Base-by-base conservation (phyloP, 2,797 vertebrate genomes). In the Petrocephalus sullivani region DNA sequence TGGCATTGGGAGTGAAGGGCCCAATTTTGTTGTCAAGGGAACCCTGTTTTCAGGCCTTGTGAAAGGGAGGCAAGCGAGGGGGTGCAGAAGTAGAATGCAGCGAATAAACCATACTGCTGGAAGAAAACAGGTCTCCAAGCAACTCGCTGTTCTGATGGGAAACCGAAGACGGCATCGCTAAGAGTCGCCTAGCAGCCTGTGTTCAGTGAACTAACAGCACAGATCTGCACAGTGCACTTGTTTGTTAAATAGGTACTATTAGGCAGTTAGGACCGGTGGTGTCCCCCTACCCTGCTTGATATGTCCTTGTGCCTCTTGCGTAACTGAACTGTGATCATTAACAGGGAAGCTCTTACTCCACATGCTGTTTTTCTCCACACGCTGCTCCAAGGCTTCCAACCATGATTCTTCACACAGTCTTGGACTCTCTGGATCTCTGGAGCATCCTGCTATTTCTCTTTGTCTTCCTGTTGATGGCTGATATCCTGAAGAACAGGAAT, bases 51-150 rank as follows among this genome's bases (percentile, higher is more conserved):
- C 33, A 75, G 67, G 14, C 28, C 1, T 0, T 37, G 37, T 75
- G 67, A 7, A 75, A 19, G 5, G 33, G 67, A 12, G 67, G 12
- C 16, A 19, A 14, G 16, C 12, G 2, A 75, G 33, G 67, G 67
- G 67, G 67, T 92, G 60, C 91, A 97, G 0, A 96, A 97, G 4
- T 92, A 92, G 28, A 41, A 33, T 12, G 6, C 67, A 41, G 67
- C 14, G 19, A 37, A 41, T 6, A 75, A 75, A 41, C 16, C 14
- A 41, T 5, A 75, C 1, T 2, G 67, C 33, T 75, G 10, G 61
- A 33, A 75, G 16, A 75, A 41, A 75, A 37, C 33, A 75, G 5
- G 33, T 19, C 67, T 75, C 33, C 67, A 75, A 75, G 67, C 28
- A 75, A 8, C 67, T 75, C 33, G 1, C 37, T 7, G 67, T 75